Percentiles rank a stretch among this genome's conserved stretches.
Conservation (phyloP, 64 coral and sea anemone genomes). For the Pocillopora damicornis region DNA sequence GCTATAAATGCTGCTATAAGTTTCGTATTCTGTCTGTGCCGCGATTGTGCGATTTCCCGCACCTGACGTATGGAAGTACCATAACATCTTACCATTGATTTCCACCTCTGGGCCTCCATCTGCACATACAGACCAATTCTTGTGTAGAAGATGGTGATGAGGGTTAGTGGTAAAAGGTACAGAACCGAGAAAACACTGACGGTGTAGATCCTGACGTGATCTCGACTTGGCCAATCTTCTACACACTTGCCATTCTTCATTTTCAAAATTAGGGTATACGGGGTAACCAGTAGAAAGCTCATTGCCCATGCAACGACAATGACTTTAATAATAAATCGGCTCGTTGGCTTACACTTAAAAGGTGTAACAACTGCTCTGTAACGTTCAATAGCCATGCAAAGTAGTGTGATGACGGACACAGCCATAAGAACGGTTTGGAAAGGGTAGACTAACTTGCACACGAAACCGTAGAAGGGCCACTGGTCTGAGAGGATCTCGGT, state of each 20-base stretch:
- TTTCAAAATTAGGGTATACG: slow-evolving; percentile 59
- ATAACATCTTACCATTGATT: neutral
- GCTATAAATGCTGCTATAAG: slow-evolving; percentile 44
- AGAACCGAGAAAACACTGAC: slow-evolving; percentile 6
- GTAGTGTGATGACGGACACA: slow-evolving; percentile 79
- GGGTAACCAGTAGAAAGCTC: slow-evolving; percentile 50
- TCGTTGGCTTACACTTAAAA: slow-evolving; percentile 43
- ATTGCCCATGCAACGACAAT: slow-evolving; percentile 57
- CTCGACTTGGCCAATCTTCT: slow-evolving; percentile 42
- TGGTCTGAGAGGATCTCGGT: slow-evolving; percentile 26
- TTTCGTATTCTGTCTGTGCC: slow-evolving; percentile 24
- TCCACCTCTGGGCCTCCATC: neutral
- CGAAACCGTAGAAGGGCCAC: slow-evolving; percentile 57
- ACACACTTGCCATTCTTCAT: slow-evolving; percentile 32
- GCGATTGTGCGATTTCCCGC: neutral
- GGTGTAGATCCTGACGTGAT: slow-evolving; percentile 28
- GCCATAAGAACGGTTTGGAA: slow-evolving; percentile 83
- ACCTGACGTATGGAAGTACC: neutral
- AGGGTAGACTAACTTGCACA: slow-evolving; percentile 79
- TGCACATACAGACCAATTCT: slow-evolving; percentile 1
- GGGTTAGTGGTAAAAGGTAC: slow-evolving; percentile 20
- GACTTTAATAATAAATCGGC: slow-evolving; percentile 14
- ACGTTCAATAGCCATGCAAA: slow-evolving; percentile 80
- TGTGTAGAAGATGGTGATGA: slow-evolving; percentile 19
- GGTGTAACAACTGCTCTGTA: slow-evolving; percentile 61